Conservation (phyloP, 2,888 invertebrate genomes). For the Leptarthrus brevirostris region DNA sequence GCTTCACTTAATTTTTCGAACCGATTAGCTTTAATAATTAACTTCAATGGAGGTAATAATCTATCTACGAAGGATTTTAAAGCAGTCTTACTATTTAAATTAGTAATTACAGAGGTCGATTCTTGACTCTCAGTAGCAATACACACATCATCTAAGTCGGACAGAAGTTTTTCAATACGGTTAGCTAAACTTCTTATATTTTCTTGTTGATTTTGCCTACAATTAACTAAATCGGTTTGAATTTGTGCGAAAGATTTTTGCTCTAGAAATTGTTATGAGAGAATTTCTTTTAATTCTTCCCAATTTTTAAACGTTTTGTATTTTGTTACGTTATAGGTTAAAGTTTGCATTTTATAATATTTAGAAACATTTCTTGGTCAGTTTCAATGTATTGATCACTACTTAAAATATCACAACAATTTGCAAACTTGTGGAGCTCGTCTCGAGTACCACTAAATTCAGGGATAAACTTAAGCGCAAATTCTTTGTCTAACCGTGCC, state of each 20-base stretch:
- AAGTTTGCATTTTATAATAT: neutral
- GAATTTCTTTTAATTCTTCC: neutral
- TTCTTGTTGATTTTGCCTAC: slow-evolving; percentile 2
- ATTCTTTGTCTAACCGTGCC: too few relatives aligned
- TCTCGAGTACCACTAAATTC: slow-evolving; percentile 26
- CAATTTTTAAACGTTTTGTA: neutral
- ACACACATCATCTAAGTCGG: neutral
- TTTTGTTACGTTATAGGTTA: neutral
- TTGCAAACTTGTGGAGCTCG: slow-evolving; percentile 13
- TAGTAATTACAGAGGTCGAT: neutral
- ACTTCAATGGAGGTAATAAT: neutral
- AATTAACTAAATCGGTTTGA: slow-evolving; percentile 12
- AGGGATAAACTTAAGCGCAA: slow-evolving; percentile 23
- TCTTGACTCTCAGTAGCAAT: neutral
- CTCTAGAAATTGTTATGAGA: slow-evolving; percentile 18
- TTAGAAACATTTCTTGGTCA: neutral
- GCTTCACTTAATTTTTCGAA: slow-evolving; percentile 6
- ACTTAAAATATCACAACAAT: slow-evolving; percentile 5
- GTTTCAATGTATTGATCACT: neutral
- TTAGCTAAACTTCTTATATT: neutral
- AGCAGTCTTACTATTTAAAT: slow-evolving; percentile 16
- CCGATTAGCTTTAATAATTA: slow-evolving; percentile 37
- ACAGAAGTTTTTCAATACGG: neutral
- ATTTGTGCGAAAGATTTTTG: neutral
- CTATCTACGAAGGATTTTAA: slow-evolving; percentile 38